phyloP scores from a whole-genome alignment of 2,888 invertebrate genomes.

The Sycophila texana region DNA sequence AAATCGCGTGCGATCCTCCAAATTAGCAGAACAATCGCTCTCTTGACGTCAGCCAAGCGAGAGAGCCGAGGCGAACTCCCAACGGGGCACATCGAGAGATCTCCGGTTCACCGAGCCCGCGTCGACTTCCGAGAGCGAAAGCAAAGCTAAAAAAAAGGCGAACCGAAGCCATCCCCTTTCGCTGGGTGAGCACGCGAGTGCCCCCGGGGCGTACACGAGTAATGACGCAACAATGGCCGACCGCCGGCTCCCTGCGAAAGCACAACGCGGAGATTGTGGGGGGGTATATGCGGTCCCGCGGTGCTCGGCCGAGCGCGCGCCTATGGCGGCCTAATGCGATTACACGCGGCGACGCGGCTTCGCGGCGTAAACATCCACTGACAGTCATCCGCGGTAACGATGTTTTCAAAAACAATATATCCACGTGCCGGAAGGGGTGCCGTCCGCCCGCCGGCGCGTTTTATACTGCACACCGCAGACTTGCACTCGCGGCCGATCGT shows the following conservation, averaged over 20 bases:
- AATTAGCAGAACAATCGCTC: slow-evolving; percentile 9
- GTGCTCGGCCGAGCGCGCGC: slow-evolving; percentile 32
- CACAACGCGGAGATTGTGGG: slow-evolving; percentile 21
- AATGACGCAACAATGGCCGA: slow-evolving; percentile 75
- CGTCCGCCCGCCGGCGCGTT: not conserved
- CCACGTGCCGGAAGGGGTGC: slow-evolving; percentile 62
- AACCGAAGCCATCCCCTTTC: slow-evolving; percentile 3
- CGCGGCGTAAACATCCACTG: slow-evolving; percentile 65
- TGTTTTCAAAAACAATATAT: slow-evolving; percentile 75
- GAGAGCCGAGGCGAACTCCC: not conserved
- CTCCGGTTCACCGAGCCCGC: not conserved
- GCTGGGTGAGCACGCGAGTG: slow-evolving; percentile 10
- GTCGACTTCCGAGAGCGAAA: not conserved
- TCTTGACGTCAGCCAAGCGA: not conserved
- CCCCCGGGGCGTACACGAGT: slow-evolving; percentile 67
- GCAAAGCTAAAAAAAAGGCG: slow-evolving; percentile 32
- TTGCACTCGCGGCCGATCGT: not conserved
- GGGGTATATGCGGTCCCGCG: not conserved
- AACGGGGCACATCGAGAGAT: slow-evolving; percentile 4
- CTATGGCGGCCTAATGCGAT: slow-evolving; percentile 67
- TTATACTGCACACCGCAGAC: not conserved
- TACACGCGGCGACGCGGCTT: slow-evolving; percentile 64
- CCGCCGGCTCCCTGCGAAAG: slow-evolving; percentile 40
- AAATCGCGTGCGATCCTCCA: not conserved
- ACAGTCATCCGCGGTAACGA: slow-evolving; percentile 74